Conservation (phyloP, 2,113 vertebrate species). For the Tringa solitaria region DNA sequence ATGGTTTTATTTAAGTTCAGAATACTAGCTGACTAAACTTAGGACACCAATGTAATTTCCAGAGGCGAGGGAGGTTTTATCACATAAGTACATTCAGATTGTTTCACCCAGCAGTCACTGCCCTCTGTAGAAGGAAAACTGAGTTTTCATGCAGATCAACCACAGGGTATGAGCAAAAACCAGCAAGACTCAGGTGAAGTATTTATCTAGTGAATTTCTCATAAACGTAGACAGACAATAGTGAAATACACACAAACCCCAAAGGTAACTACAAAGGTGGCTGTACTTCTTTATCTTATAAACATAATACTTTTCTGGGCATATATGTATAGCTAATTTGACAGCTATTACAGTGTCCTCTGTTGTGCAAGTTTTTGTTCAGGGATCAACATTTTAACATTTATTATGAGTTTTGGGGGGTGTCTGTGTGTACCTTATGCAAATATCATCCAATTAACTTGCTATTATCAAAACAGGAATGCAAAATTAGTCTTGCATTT, state of each 20-base stretch:
- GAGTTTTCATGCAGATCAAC: background rate
- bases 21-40: background rate
- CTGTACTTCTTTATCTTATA: background rate
- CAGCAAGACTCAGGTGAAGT: background rate
- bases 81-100: background rate
- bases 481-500: background rate
- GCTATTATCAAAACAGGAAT: background rate
- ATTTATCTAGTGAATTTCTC: background rate
- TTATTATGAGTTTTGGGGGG: background rate
- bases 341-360: background rate
- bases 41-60: background rate
- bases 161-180: background rate
- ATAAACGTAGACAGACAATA: background rate
- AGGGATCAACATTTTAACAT: background rate
- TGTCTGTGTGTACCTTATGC: background rate
- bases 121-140: background rate
- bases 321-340: background rate
- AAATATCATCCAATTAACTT: background rate
- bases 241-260: background rate
- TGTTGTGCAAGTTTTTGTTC: background rate
- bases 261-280: background rate
- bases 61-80: background rate
- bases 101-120: background rate
- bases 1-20: background rate
- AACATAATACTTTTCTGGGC: background rate